Conservation (phyloP, 1,140 invertebrate genomes). For the Caerostris extrusa region DNA sequence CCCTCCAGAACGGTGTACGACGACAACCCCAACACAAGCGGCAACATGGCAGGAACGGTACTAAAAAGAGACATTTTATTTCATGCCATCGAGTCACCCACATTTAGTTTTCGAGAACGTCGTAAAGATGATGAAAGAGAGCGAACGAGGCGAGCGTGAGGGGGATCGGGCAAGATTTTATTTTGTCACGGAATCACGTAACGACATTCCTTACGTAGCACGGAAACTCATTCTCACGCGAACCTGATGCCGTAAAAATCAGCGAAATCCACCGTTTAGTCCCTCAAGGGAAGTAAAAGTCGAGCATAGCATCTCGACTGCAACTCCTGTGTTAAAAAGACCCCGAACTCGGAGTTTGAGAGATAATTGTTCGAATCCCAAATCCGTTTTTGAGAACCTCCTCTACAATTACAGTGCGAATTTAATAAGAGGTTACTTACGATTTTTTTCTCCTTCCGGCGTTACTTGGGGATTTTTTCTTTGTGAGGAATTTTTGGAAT, state of each 20-base stretch:
- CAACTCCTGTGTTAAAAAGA: not conserved
- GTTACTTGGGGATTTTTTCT: not conserved
- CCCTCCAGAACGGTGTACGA: no score
- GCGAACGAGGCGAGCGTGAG: not conserved
- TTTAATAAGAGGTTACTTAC: not conserved
- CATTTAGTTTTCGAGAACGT: constrained; percentile 31
- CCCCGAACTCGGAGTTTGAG: no score
- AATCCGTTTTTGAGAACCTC: not conserved
- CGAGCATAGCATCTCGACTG: not conserved
- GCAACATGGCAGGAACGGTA: not conserved
- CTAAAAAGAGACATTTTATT: constrained; percentile 4
- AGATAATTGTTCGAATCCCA: not conserved
- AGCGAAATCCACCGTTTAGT: not conserved
- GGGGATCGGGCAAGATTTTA: not conserved
- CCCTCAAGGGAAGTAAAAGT: not conserved
- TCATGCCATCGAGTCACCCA: not conserved
- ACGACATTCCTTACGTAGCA: not conserved
- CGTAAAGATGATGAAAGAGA: not conserved
- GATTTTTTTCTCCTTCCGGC: not conserved
- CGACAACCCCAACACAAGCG: not conserved
- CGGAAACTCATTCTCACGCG: constrained; percentile 6
- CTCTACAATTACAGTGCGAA: not conserved
- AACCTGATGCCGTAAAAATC: not conserved
- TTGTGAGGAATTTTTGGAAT: not conserved
- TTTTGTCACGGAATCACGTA: constrained; percentile 28